Conservation (phyloP, 2,888 invertebrate genomes). For the Calliopum simillimum region DNA sequence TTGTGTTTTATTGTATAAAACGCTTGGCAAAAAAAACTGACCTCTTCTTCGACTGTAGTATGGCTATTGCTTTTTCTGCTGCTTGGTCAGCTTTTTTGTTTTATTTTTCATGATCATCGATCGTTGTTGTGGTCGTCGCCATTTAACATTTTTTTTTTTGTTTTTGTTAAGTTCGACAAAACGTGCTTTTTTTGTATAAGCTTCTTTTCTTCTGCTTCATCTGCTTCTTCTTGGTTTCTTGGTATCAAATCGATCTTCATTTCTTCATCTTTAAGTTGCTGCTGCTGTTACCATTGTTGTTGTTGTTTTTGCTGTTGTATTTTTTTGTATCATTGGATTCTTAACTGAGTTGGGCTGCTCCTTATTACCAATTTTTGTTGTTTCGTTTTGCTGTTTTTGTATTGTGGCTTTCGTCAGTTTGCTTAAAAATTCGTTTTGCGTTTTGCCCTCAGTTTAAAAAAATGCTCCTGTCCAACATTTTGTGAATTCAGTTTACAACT, state of each 20-base stretch:
- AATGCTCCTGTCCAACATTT: neutral
- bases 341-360: too few relatives aligned
- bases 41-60: slow-evolving; percentile 24
- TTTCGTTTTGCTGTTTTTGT: slow-evolving; percentile 32
- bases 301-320: neutral
- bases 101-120: too few relatives aligned
- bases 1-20: neutral
- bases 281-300: neutral
- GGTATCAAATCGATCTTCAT: too few relatives aligned
- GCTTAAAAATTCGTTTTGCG: slow-evolving; percentile 54
- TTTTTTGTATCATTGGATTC: slow-evolving; percentile 1
- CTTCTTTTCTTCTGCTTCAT: too few relatives aligned
- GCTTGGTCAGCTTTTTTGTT: too few relatives aligned
- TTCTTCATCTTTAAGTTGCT: neutral
- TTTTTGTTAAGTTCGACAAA: slow-evolving; percentile 33
- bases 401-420: slow-evolving; percentile 47
- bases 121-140: too few relatives aligned
- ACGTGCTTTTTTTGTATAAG: slow-evolving; percentile 25
- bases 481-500: too few relatives aligned
- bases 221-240: too few relatives aligned
- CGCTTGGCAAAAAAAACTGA: slow-evolving; percentile 33
- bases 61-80: too few relatives aligned
- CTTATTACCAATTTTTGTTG: slow-evolving; percentile 43
- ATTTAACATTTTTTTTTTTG: neutral
- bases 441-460: slow-evolving; percentile 32